phyloP scores from a whole-genome alignment of 1,140 invertebrate genomes.

The Monochamus saltuarius region DNA sequence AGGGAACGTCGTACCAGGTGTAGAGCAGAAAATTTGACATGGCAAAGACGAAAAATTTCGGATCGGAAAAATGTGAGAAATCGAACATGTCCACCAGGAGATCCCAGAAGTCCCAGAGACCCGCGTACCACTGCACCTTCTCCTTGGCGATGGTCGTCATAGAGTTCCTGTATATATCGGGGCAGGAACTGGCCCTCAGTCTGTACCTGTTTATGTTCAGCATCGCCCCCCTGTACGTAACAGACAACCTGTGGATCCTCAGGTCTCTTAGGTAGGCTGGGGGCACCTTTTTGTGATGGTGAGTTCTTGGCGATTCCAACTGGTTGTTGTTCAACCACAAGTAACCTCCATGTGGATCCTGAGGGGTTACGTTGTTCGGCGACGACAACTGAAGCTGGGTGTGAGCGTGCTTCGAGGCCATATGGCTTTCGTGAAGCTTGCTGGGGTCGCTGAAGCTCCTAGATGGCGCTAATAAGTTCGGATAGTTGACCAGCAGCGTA shows the following conservation, averaged over 20 bases:
- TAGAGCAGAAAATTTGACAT: conserved; percentile 84
- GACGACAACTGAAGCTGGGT: conserved; percentile 36
- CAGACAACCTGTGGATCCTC: conserved; percentile 69
- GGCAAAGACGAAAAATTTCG: conserved; percentile 75
- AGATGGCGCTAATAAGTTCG: conserved; percentile 67
- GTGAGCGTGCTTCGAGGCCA: conserved; percentile 44
- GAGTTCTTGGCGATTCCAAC: conserved; percentile 47
- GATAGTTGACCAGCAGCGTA: conserved; percentile 72
- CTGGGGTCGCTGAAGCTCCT: conserved; percentile 72
- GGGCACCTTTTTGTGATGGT: conserved; percentile 54
- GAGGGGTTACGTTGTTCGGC: conserved; percentile 37
- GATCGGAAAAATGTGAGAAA: conserved; percentile 74
- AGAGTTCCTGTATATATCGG: conserved; percentile 84
- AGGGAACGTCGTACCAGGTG: conserved; percentile 86
- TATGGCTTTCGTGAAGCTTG: conserved; percentile 48
- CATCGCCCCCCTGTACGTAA: conserved; percentile 85
- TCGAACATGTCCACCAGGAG: conserved; percentile 75
- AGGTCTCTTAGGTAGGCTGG: conserved; percentile 70
- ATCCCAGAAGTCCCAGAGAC: conserved; percentile 73
- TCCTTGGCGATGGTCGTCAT: conserved; percentile 84
- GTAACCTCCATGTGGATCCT: conserved; percentile 52
- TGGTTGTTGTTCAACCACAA: conserved; percentile 55
- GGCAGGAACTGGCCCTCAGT: conserved; percentile 79
- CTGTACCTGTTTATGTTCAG: conserved; percentile 80
- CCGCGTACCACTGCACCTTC: conserved; percentile 71